phyloP scores from a whole-genome alignment of 2,797 vertebrate genomes.

The Poecilia wingei region DNA sequence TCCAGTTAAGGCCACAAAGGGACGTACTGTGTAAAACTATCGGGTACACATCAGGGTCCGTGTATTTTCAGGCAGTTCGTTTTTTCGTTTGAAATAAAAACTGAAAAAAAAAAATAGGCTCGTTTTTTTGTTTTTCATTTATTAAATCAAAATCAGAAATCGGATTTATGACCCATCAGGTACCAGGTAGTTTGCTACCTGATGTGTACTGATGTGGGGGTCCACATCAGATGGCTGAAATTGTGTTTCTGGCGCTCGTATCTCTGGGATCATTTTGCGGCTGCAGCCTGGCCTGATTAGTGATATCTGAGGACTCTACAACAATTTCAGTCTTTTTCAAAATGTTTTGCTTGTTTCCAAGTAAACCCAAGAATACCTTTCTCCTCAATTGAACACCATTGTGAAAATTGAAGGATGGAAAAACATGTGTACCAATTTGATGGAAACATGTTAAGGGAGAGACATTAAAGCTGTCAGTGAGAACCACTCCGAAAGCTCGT shows the following conservation, averaged over 20 bases:
- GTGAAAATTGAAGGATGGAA: background rate
- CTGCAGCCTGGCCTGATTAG: background rate
- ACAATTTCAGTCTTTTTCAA: background rate
- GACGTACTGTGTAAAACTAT: background rate
- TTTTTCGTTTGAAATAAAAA: no score
- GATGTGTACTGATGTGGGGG: no score
- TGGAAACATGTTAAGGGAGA: background rate
- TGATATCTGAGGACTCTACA: background rate
- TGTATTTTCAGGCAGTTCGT: no score
- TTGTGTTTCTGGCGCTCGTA: background rate
- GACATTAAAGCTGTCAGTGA: constrained; percentile 6
- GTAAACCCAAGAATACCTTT: background rate
- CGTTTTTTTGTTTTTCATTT: no score
- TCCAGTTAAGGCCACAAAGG: no score
- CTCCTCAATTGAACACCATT: background rate
- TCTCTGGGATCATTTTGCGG: background rate
- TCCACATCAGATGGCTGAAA: background rate
- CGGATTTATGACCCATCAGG: no score
- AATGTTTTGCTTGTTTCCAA: background rate
- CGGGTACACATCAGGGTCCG: background rate
- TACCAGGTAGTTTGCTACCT: no score
- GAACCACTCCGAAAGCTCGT: background rate
- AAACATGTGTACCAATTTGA: background rate
- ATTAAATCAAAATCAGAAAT: no score
- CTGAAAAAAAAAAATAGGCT: no score